Evolutionary conservation across 2,797 vertebrate genomes (phyloP).

Genomic region (Takifugu rubripes): DNA sequence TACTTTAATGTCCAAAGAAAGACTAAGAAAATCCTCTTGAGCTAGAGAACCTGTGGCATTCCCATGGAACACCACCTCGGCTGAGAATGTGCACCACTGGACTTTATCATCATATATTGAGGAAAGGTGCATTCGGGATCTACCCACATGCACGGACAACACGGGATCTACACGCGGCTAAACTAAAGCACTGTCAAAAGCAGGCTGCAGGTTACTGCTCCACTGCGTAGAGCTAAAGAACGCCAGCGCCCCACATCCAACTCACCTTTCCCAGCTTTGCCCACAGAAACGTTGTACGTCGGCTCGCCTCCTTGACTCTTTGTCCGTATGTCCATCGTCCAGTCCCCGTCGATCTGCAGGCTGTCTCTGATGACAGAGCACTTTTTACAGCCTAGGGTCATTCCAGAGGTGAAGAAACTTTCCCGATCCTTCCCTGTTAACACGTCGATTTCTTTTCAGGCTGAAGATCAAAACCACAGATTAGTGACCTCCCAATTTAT

Average conservation of each 20-base stretch:
- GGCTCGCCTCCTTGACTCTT: slow-evolving; percentile 97
- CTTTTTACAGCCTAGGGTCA: slow-evolving; percentile 94
- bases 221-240: slow-evolving; percentile 14
- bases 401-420: slow-evolving; percentile 88
- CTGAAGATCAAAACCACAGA: slow-evolving; percentile 57
- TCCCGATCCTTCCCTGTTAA: slow-evolving; percentile 89
- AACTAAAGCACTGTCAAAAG: slow-evolving; percentile 34
- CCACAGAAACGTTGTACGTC: slow-evolving; percentile 92
- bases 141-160: slow-evolving; percentile 53
- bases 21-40: no score
- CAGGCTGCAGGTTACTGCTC: slow-evolving; percentile 20
- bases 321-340: slow-evolving; percentile 99
- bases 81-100: not conserved
- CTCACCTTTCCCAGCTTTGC: slow-evolving; percentile 91
- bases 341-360: slow-evolving; percentile 84
- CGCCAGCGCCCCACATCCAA: not conserved
- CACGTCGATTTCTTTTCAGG: slow-evolving; percentile 89
- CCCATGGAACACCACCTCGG: no score
- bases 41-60: no score
- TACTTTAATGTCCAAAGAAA: not conserved
- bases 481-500: slow-evolving; percentile 1
- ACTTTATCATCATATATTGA: slow-evolving; percentile 65
- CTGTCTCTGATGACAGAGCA: slow-evolving; percentile 99
- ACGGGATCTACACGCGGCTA: slow-evolving; percentile 13
- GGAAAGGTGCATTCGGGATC: slow-evolving; percentile 63